Evolutionary conservation across 1,140 invertebrate genomes (phyloP), one percentile per base, ranked within the genome.

Genomic region (Colletes gigas): DNA sequence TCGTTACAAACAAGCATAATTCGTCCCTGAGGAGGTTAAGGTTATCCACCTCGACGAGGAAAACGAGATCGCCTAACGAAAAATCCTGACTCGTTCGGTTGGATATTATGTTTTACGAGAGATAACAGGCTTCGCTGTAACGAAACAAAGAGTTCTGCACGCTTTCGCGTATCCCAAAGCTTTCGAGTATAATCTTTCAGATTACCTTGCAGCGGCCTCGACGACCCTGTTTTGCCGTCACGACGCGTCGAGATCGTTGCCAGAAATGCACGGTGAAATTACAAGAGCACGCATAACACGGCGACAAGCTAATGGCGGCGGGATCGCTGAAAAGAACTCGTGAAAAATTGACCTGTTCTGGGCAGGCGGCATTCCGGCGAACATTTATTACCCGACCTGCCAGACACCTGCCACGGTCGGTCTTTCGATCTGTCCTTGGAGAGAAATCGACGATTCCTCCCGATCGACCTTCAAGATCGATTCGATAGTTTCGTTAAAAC

Each of bases 341-440:
- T 81, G 65, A 84, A 70, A 80, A 81, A 82, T 85, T 39, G 15
- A 82, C 30, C 47, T 3, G 57, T 73, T 69, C 78, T 62, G 57
- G 52, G 44, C 62, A 8, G 74, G 69, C 62, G 39, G 67, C 70
- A 67, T 84, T 82, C 74, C 81, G 44, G n/a, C 14, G 21, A 81
- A 17, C 67, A n/a, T 17, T 12, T 17, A 81, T 81, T 62, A 66
- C 54, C 9, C 10, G 39, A 30, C 30, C 30, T 30, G 1, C 12
- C 52, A 21, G 14, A 65, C 47, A 50, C 67, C 21, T 63, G 54
- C 39, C 67, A 52, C 3, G 30, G n/a, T n/a, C 54, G 14, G 8
- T 41, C 21, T n/a, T 73, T 39, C 66, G 14, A 73, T 83, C 19
- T 54, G 52, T 44, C 68, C 52, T 41, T 50, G 41, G 6, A 7